These are phyloP conservation scores for Peromyscus nudipes DNA, from an alignment of 2,797 vertebrate species.

Conservation along the genomic window DNA sequence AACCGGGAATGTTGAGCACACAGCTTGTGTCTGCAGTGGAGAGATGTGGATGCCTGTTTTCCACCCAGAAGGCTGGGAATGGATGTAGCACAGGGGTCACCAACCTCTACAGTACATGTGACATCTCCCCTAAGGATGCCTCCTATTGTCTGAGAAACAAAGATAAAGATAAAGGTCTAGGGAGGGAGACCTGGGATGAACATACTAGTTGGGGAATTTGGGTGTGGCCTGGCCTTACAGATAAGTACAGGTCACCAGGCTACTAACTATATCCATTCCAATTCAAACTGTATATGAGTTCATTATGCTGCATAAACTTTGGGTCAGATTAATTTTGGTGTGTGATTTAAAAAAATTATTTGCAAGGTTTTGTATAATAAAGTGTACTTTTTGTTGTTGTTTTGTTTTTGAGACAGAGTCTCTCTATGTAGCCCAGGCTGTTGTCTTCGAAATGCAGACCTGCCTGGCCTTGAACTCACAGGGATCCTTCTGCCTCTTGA, in stretches of 20 bases:
- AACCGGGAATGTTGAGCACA: neutral
- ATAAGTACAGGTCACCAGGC: neutral
- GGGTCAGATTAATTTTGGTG: neutral
- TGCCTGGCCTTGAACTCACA: neutral
- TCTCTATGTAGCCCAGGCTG: neutral
- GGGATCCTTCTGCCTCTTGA: neutral
- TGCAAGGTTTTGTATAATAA: neutral
- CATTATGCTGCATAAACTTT: neutral
- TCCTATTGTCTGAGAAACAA: neutral
- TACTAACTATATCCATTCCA: neutral
- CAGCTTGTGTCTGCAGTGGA: neutral
- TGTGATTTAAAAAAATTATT: neutral
- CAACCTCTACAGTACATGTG: no score
- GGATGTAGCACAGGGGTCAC: neutral
- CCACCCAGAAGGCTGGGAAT: neutral
- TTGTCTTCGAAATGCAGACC: neutral
- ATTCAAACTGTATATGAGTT: neutral
- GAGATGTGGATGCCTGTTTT: neutral
- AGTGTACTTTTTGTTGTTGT: neutral
- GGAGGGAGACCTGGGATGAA: neutral
- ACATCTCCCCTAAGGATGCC: neutral
- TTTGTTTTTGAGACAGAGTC: neutral
- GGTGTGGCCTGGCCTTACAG: neutral
- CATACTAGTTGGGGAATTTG: neutral
- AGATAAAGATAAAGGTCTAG: neutral